A percentile compares a stretch with the other conserved stretches of the same genome.
These are phyloP conservation scores for Chesias legatella DNA, from an alignment of 2,888 invertebrate species.

Conservation along the genomic window DNA sequence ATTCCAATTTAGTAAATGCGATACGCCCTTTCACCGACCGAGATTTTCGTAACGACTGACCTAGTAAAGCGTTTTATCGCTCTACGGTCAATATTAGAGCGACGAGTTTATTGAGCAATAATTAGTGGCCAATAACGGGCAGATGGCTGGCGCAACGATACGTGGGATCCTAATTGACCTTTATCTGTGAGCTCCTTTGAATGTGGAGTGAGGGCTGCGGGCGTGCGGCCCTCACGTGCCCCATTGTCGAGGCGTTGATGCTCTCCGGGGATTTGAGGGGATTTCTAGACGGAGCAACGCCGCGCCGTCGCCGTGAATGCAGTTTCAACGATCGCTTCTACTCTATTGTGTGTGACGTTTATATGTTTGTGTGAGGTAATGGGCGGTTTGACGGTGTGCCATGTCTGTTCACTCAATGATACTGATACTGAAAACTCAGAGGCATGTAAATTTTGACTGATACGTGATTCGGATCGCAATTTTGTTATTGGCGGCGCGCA, in stretches of 20 bases:
- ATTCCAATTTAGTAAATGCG: slow-evolving; percentile 50
- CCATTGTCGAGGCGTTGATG: slow-evolving; percentile 57
- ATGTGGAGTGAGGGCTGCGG: slow-evolving; percentile 59
- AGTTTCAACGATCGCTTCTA: slow-evolving; percentile 38
- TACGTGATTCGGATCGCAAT: slow-evolving; percentile 33
- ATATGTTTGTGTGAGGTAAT: slow-evolving; percentile 37
- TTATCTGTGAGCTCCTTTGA: slow-evolving; percentile 55
- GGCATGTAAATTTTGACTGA: slow-evolving; percentile 7
- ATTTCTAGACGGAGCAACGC: slow-evolving; percentile 47
- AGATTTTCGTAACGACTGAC: slow-evolving; percentile 29
- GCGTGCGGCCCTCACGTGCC: slow-evolving; percentile 51
- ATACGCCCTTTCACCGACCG: slow-evolving; percentile 30
- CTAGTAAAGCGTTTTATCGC: slow-evolving; percentile 34
- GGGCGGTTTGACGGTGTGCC: slow-evolving; percentile 30
- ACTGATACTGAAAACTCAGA: slow-evolving; percentile 3
- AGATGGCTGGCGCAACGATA: slow-evolving; percentile 36
- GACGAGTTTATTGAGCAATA: slow-evolving; percentile 40
- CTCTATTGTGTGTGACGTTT: slow-evolving; percentile 38
- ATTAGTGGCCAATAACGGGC: slow-evolving; percentile 38
- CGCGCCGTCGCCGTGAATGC: slow-evolving; percentile 42
- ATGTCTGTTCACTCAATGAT: slow-evolving; percentile 7
- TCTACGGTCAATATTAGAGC: slow-evolving; percentile 28
- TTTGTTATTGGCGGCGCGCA: slow-evolving; percentile 39
- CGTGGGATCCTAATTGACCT: slow-evolving; percentile 61
- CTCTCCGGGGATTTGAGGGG: slow-evolving; percentile 61